Conservation (phyloP, 2,888 invertebrate species). For the Drosophila mimica region DNA sequence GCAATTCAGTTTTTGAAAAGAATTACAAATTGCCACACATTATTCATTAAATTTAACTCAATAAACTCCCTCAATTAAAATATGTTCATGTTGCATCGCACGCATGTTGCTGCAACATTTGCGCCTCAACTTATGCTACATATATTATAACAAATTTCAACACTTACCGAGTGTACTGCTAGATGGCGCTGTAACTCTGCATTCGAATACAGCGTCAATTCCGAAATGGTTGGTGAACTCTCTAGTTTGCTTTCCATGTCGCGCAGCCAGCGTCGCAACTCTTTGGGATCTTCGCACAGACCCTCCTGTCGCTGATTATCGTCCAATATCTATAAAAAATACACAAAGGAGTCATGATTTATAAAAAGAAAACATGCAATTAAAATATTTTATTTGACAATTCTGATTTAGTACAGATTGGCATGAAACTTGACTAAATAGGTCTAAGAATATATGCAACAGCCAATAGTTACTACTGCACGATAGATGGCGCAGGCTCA, state of each 20-base stretch:
- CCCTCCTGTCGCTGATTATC: slow-evolving; percentile 81
- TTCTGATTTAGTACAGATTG: background rate
- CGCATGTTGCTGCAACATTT: slow-evolving; percentile 47
- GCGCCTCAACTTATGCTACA: slow-evolving; percentile 13
- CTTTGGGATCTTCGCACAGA: slow-evolving; percentile 83
- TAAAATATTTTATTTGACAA: background rate
- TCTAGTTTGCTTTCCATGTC: slow-evolving; percentile 92
- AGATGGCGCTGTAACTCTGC: slow-evolving; percentile 91
- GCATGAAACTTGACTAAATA: slow-evolving; percentile 4
- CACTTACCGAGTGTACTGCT: slow-evolving; percentile 93
- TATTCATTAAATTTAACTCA: background rate
- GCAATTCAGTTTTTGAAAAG: too few species aligned
- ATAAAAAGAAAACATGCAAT: too few species aligned
- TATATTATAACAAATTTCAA: background rate
- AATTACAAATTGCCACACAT: too few species aligned
- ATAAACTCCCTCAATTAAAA: background rate
- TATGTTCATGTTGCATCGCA: background rate
- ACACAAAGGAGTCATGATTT: background rate
- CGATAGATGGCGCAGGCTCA: slow-evolving; percentile 24
- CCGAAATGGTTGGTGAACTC: slow-evolving; percentile 90
- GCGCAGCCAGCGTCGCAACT: slow-evolving; percentile 93
- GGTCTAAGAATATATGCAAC: background rate
- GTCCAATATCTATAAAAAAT: slow-evolving; percentile 73
- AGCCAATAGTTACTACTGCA: background rate
- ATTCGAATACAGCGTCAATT: slow-evolving; percentile 89